Evolutionary conservation across 2,888 invertebrate genomes (phyloP), one percentile per base, ranked within the genome.

Genomic region (Lithophane semibrunnea): DNA sequence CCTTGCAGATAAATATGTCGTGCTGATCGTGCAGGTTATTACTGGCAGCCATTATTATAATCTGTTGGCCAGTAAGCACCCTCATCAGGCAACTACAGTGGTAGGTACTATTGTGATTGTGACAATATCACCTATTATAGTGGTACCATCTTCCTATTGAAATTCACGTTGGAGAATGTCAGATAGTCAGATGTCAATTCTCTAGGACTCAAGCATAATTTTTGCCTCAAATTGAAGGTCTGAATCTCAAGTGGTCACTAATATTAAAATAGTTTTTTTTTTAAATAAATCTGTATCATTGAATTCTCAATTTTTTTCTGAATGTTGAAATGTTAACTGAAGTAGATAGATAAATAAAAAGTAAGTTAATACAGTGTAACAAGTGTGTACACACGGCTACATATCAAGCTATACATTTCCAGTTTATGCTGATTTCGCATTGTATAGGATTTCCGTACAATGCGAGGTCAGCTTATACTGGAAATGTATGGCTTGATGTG

Each of bases 11-110:
- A 42, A 69, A 60, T 73, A n/a, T 63, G 29, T 80, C 54, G 56
- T 69, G 81, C 21, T 56, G 44, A 24, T 72, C 64, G 65, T 84
- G 73, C 60, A 79, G 63, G n/a, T 86, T 72, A 73, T 83, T 77
- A 68, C 21, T 66, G 24, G 10, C 16, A n/a, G 52, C n/a, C n/a
- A 83, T 72, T 72, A 81, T 42, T 61, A 52, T 82, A 81, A 85
- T 69, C 49, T 52, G 44, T 52, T 71, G 42, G 47, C 37, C 9
- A 29, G 49, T 60, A 60, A 60, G 12, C 47, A 66, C 56, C 69
- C 37, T 85, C 76, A 56, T 85, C 49, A 73, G 18, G 24, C 29
- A 76, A 64, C 37, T 84, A 49, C 42, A 63, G 52, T 63, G n/a
- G 24, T 58, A 37, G 37, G 37, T 4, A 37, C 37, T 37, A 80